These are phyloP conservation scores for Alexandromys fortis DNA, from an alignment of 2,113 vertebrate species.

Conservation along the genomic window DNA sequence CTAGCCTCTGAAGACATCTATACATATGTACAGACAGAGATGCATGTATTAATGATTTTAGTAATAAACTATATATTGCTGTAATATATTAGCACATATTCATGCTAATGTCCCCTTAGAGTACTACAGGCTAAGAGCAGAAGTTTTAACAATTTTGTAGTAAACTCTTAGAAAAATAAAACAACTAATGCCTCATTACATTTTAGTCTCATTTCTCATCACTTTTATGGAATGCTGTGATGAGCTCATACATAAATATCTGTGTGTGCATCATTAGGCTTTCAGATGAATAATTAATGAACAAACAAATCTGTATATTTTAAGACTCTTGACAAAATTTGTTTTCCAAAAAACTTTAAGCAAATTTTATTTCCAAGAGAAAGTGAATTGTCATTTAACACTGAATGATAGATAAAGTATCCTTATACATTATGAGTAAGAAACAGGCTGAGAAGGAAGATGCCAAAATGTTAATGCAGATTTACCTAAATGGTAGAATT, in stretches of 20 bases:
- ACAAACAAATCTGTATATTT: not conserved
- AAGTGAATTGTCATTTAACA: not conserved
- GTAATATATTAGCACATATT: not conserved
- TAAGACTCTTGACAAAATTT: conserved; percentile 1
- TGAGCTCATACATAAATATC: not conserved
- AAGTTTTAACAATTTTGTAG: not conserved
- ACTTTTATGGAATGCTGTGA: not conserved
- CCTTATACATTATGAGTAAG: not conserved
- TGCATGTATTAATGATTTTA: not conserved
- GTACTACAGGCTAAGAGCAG: not conserved
- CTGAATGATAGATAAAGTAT: not conserved
- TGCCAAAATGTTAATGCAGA: not conserved
- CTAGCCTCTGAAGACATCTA: not conserved
- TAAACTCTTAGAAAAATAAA: not conserved
- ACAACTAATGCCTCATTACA: not conserved
- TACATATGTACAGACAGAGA: not conserved
- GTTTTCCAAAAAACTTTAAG: not conserved
- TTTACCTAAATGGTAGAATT: not conserved
- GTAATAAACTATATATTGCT: not conserved
- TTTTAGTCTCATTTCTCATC: conserved; percentile 18
- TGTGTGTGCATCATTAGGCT: not conserved
- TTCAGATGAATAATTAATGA: conserved; percentile 23
- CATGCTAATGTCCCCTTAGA: not conserved
- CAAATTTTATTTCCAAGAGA: conserved; percentile 29
- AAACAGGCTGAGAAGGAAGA: not conserved